These are phyloP conservation scores for Plectrocnemia conspersa DNA, from an alignment of 1,140 invertebrate genomes.

Conservation along the genomic window DNA sequence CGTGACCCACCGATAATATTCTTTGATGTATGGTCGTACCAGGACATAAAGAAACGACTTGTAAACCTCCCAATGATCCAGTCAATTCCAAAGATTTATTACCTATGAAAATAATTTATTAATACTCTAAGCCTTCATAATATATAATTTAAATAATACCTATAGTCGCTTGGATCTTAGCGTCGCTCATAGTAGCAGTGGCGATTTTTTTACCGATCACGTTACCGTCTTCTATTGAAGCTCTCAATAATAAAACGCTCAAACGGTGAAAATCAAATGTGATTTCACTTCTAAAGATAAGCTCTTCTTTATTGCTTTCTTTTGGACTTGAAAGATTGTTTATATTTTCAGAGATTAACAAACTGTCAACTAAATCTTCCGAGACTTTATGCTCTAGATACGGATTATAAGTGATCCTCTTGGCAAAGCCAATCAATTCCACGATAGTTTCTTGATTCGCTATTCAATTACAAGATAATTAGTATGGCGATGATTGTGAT, in stretches of 20 bases:
- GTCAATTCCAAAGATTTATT: constrained; percentile 59
- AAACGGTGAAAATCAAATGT: constrained; percentile 90
- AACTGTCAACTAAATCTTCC: constrained; percentile 1
- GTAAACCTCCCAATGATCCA: constrained; percentile 85
- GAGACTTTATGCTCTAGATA: background rate
- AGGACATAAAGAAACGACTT: constrained; percentile 83
- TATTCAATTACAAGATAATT: too few species aligned
- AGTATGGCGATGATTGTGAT: constrained; percentile 10
- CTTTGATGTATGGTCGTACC: constrained; percentile 78
- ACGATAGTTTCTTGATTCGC: constrained; percentile 95
- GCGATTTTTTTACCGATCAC: constrained; percentile 83
- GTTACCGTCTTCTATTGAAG: constrained; percentile 66
- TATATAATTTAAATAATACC: constrained; percentile 48
- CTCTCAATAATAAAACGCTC: constrained; percentile 79
- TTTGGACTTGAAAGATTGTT: background rate
- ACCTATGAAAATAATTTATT: constrained; percentile 38
- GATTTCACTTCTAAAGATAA: constrained; percentile 62
- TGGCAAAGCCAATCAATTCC: constrained; percentile 82
- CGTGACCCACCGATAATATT: constrained; percentile 79
- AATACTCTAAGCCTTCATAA: background rate
- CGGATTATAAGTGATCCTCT: constrained; percentile 53
- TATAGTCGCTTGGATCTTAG: constrained; percentile 82
- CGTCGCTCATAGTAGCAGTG: constrained; percentile 86
- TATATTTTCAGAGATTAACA: background rate
- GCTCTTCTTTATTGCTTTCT: constrained; percentile 37